These are phyloP conservation scores for Drosophila albomicans DNA, from an alignment of 1,140 invertebrate species.

Conservation along the genomic window DNA sequence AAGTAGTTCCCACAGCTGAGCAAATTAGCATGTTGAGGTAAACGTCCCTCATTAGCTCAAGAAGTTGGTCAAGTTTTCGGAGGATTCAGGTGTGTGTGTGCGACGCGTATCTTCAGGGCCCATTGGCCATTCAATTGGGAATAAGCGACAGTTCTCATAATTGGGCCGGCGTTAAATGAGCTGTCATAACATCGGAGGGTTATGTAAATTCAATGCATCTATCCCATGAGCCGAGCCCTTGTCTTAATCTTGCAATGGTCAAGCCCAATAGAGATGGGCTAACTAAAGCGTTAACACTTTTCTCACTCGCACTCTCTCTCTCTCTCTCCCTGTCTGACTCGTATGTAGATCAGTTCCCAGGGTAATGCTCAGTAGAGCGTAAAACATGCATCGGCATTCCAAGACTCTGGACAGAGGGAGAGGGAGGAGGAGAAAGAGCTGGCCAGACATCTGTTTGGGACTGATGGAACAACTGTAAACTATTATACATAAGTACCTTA, in stretches of 20 bases:
- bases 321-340: neutral
- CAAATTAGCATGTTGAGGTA: neutral
- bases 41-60: slow-evolving; percentile 1
- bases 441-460: slow-evolving; percentile 5
- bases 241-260: slow-evolving; percentile 24
- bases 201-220: slow-evolving; percentile 24
- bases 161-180: slow-evolving; percentile 66
- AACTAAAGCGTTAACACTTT: slow-evolving; percentile 56
- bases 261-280: slow-evolving; percentile 37
- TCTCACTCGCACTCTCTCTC: slow-evolving; percentile 2
- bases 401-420: neutral
- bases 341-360: slow-evolving; percentile 37
- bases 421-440: neutral
- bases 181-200: slow-evolving; percentile 68
- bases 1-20: neutral
- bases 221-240: neutral
- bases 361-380: slow-evolving; percentile 56
- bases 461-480: slow-evolving; percentile 12
- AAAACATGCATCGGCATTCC: slow-evolving; percentile 46
- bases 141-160: slow-evolving; percentile 3
- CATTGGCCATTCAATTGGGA: slow-evolving; percentile 26
- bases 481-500: slow-evolving; percentile 14
- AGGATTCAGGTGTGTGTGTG: too few species aligned
- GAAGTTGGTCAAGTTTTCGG: neutral
- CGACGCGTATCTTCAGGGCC: slow-evolving; percentile 2